phyloP scores from a whole-genome alignment of 2,797 vertebrate genomes.

The Muscicapa comitata region DNA sequence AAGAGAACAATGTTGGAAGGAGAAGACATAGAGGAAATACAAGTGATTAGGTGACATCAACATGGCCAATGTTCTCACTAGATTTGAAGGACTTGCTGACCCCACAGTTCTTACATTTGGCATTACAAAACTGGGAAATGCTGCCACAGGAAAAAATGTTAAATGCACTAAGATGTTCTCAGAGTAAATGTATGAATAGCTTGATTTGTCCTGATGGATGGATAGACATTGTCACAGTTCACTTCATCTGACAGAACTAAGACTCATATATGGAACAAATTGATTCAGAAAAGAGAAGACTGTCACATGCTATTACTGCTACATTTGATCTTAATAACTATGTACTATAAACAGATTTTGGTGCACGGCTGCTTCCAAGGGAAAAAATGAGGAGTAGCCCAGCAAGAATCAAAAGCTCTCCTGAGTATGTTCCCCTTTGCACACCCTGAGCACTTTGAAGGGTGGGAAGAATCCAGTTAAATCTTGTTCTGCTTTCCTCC shows the following conservation, averaged over 20 bases:
- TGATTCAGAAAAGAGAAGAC: slow-evolving; percentile 45
- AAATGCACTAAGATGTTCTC: not conserved
- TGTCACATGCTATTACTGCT: slow-evolving; percentile 30
- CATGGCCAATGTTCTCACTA: not conserved
- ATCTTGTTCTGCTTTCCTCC: not conserved
- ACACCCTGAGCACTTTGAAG: not conserved
- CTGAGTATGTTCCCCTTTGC: not conserved
- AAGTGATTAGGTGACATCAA: not conserved
- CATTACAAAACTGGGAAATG: not conserved
- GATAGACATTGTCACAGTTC: slow-evolving; percentile 44
- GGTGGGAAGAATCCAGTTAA: not conserved
- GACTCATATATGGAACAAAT: slow-evolving; percentile 7
- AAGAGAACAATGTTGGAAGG: not conserved
- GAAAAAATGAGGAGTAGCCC: not conserved
- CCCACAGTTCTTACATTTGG: not conserved
- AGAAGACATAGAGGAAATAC: not conserved
- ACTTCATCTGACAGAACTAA: slow-evolving; percentile 48
- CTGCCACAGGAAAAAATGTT: not conserved
- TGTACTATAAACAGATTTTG: slow-evolving; percentile 31
- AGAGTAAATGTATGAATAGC: slow-evolving; percentile 3
- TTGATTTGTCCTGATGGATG: slow-evolving; percentile 54
- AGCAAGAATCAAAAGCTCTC: slow-evolving; percentile 17
- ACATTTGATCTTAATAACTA: slow-evolving; percentile 38
- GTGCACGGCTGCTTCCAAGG: not conserved
- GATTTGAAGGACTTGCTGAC: not conserved